Evolutionary conservation across 1,140 invertebrate genomes (phyloP).

Genomic region (Sycophila sp.): DNA sequence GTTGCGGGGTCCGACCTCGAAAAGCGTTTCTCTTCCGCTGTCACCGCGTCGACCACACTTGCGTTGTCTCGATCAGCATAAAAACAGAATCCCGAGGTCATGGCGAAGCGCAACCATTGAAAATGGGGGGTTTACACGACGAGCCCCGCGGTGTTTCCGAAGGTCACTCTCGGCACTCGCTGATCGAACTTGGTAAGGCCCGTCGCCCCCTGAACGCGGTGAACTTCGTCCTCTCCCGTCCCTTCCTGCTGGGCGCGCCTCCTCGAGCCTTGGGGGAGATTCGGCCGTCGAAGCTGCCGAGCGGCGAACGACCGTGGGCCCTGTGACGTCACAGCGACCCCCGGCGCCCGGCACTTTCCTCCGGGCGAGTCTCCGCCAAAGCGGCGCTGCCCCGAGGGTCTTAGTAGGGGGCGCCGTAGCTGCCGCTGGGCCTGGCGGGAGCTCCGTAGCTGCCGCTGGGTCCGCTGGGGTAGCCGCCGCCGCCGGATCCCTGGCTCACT

Average conservation of each 20-base stretch:
- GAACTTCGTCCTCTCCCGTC: not conserved
- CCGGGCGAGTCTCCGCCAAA: not conserved
- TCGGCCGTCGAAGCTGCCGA: not conserved
- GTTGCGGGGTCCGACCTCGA: not conserved
- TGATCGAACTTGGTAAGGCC: conserved; percentile 8
- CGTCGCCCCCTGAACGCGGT: not conserved
- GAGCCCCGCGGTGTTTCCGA: not conserved
- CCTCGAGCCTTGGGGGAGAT: not conserved
- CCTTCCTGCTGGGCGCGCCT: not conserved
- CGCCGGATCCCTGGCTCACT: conserved; percentile 47
- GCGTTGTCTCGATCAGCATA: not conserved
- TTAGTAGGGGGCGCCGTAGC: conserved; percentile 57
- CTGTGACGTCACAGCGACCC: too few species aligned
- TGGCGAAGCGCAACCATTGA: conserved; percentile 23
- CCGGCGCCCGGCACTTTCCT: too few species aligned
- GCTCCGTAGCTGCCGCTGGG: conserved; percentile 59
- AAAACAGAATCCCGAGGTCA: not conserved
- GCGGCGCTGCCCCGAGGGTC: not conserved
- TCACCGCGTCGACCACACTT: not conserved
- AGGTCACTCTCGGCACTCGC: conserved; percentile 20
- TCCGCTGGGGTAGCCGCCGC: conserved; percentile 69
- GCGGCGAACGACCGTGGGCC: not conserved
- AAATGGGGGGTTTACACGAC: not conserved
- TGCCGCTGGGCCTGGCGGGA: conserved; percentile 58
- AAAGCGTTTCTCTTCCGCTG: not conserved